Percentiles rank a stretch among this genome's conserved stretches.
Conservation (phyloP, 2,888 invertebrate genomes). For the Nesidiocoris tenuis region DNA sequence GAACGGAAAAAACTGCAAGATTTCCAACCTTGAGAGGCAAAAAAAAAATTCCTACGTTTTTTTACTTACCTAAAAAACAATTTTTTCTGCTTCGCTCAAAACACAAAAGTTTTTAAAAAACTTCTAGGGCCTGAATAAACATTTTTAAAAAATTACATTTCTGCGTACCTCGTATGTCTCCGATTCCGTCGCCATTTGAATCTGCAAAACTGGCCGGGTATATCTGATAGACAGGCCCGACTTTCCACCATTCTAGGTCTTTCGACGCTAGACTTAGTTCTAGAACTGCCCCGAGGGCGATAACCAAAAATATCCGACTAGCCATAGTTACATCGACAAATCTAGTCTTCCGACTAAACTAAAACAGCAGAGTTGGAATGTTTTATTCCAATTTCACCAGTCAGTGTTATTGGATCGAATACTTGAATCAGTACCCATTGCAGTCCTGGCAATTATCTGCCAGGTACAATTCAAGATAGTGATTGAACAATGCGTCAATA, state of each 20-base stretch:
- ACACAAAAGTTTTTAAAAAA: too few species aligned
- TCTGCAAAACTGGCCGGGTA: constrained; percentile 84
- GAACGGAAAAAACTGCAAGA: too few species aligned
- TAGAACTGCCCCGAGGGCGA: background rate
- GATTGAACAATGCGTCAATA: background rate
- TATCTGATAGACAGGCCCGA: constrained; percentile 78
- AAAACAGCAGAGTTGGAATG: too few species aligned
- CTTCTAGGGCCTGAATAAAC: too few species aligned
- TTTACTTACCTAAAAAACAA: too few species aligned
- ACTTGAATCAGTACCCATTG: too few species aligned
- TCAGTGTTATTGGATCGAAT: too few species aligned
- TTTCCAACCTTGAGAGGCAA: too few species aligned
- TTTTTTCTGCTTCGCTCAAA: too few species aligned
- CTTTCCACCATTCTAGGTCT: constrained; percentile 73
- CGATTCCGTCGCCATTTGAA: constrained; percentile 76
- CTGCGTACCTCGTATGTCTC: constrained; percentile 62
- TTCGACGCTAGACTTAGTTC: background rate
- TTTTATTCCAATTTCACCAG: too few species aligned
- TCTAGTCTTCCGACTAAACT: background rate
- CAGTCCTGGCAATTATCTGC: background rate
- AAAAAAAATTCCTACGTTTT: too few species aligned
- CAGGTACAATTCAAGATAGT: background rate
- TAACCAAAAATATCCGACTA: background rate
- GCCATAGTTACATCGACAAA: background rate
- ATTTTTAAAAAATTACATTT: too few species aligned